phyloP scores from a whole-genome alignment of 2,113 vertebrate species.

The Syngnathus scovelli region DNA sequence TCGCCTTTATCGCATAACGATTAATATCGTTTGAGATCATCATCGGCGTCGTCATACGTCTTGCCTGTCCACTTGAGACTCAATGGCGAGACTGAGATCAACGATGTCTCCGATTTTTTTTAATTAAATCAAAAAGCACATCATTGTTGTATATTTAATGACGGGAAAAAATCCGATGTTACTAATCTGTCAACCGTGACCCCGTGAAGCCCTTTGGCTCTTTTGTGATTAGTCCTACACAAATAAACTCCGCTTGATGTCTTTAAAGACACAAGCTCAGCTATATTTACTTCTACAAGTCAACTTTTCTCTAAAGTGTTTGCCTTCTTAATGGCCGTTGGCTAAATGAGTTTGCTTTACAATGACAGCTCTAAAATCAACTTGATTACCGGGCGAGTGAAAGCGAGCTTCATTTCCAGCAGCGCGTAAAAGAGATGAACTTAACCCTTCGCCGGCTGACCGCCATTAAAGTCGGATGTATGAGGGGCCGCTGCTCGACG shows the following conservation, averaged over 20 bases:
- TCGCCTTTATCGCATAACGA: background rate
- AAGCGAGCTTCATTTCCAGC: background rate
- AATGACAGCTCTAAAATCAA: background rate
- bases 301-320: background rate
- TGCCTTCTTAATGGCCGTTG: slow-evolving; percentile 2
- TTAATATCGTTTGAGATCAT: background rate
- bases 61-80: background rate
- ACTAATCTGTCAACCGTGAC: no score
- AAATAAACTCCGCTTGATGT: background rate
- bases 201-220: no score
- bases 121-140: no score
- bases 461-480: slow-evolving; percentile 12
- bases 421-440: background rate
- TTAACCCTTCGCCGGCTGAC: background rate
- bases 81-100: background rate
- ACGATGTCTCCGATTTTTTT: background rate
- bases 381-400: background rate
- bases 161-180: no score
- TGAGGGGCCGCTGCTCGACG: background rate
- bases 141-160: no score
- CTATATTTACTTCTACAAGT: slow-evolving; percentile 1
- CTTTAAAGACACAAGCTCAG: background rate
- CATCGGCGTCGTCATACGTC: background rate
- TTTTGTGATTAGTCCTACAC: no score
- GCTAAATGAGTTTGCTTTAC: slow-evolving; percentile 9